phyloP scores from a whole-genome alignment of 2,113 vertebrate species.

The Rhinogobius similis region DNA sequence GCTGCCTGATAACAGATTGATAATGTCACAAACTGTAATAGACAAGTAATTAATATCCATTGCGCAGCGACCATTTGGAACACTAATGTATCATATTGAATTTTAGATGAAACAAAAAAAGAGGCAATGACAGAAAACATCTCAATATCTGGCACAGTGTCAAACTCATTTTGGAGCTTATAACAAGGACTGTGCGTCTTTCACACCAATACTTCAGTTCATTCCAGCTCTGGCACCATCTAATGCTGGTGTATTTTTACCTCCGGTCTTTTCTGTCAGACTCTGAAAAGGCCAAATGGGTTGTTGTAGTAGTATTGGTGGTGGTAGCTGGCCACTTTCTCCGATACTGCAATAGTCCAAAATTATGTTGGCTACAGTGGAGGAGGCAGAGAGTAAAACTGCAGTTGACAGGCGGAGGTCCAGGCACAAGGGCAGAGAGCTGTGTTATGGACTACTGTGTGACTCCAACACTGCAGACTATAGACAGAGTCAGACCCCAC shows the following conservation, averaged over 20 bases:
- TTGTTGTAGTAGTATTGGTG: constrained; percentile 26
- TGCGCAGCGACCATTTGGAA: constrained; percentile 47
- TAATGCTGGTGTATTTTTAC: constrained; percentile 55
- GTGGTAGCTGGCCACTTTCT: constrained; percentile 47
- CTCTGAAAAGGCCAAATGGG: constrained; percentile 61
- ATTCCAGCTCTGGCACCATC: constrained; percentile 42
- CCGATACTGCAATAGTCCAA: constrained; percentile 50
- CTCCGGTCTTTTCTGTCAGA: constrained; percentile 57
- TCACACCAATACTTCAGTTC: constrained; percentile 33
- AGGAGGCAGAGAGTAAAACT: constrained; percentile 48
- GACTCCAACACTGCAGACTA: constrained; percentile 8
- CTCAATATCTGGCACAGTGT: constrained; percentile 52
- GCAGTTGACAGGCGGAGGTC: constrained; percentile 58
- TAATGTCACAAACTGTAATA: constrained; percentile 66
- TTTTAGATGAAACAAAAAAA: constrained; percentile 42
- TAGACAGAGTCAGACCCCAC: constrained; percentile 1
- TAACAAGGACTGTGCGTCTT: constrained; percentile 49
- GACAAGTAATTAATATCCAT: constrained; percentile 74
- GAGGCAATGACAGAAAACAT: constrained; percentile 60
- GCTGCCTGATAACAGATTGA: constrained; percentile 71
- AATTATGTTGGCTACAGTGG: constrained; percentile 56
- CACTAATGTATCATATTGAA: constrained; percentile 52
- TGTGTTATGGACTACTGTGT: constrained; percentile 32
- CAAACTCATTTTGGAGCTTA: constrained; percentile 51
- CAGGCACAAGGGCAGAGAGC: constrained; percentile 50